These are phyloP conservation scores for Resseliella maxima DNA, from an alignment of 2,888 invertebrate species.

Conservation along the genomic window DNA sequence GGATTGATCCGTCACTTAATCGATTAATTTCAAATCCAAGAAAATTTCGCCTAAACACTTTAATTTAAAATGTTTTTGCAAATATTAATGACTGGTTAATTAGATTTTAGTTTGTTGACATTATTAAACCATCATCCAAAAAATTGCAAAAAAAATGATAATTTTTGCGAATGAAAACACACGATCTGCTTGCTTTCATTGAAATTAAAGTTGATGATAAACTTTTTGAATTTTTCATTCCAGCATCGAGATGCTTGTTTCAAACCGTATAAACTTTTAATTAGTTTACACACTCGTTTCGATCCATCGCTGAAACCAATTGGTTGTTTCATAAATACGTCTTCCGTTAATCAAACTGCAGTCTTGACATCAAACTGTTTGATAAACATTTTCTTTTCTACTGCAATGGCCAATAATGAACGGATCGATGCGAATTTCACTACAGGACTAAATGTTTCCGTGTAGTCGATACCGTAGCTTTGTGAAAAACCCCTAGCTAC, in stretches of 20 bases:
- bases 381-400: conserved; percentile 58
- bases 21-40: conserved; percentile 59
- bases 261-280: conserved; percentile 60
- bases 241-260: conserved; percentile 60
- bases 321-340: conserved; percentile 58
- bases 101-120: not conserved
- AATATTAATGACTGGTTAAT: not conserved
- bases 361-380: conserved; percentile 60
- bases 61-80: conserved; percentile 63
- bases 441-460: conserved; percentile 60
- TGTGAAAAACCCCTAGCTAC: conserved; percentile 60
- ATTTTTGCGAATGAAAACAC: not conserved
- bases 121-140: conserved; percentile 56
- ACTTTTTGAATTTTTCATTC: conserved; percentile 58
- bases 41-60: conserved; percentile 65
- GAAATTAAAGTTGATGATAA: conserved; percentile 59
- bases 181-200: conserved; percentile 60
- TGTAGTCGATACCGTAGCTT: conserved; percentile 59
- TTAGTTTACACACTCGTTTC: conserved; percentile 26
- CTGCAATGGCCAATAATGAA: conserved; percentile 58
- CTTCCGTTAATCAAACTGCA: conserved; percentile 59
- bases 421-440: conserved; percentile 58
- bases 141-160: conserved; percentile 53
- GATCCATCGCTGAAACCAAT: conserved; percentile 57
- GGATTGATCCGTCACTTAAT: conserved; percentile 56